Percentiles rank a stretch among this genome's conserved stretches.
Conservation (phyloP, 2,797 vertebrate species). For the Ceyx erithaca region DNA sequence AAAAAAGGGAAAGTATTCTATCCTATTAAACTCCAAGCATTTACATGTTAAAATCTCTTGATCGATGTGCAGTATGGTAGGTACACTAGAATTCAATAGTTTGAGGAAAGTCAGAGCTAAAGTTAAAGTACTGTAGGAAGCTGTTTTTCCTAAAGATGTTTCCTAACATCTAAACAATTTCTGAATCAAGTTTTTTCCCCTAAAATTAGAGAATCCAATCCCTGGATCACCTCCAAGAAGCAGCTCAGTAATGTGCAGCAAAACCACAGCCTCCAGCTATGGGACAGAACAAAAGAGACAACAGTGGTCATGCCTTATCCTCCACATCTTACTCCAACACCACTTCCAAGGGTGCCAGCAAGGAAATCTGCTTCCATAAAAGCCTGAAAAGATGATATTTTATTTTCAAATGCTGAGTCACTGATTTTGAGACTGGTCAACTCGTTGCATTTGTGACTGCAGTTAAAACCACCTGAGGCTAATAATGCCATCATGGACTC, state of each 20-base stretch:
- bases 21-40: neutral
- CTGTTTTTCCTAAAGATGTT: neutral
- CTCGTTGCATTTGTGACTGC: neutral
- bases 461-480: neutral
- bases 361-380: neutral
- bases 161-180: neutral
- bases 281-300: constrained; percentile 38
- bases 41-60: neutral
- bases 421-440: neutral
- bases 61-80: neutral
- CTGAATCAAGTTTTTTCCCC: neutral
- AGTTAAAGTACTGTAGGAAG: neutral
- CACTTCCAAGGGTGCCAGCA: neutral
- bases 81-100: neutral
- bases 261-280: constrained; percentile 18
- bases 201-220: neutral
- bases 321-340: neutral
- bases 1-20: neutral
- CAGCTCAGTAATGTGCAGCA: constrained; percentile 8
- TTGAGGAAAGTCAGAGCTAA: neutral
- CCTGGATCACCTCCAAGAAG: neutral
- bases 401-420: neutral
- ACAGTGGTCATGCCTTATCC: constrained; percentile 1
- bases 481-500: neutral
- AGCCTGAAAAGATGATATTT: neutral